Evolutionary conservation across 2,113 vertebrate genomes (phyloP), one percentile per base, ranked within the genome.

Genomic region (Strix uralensis): DNA sequence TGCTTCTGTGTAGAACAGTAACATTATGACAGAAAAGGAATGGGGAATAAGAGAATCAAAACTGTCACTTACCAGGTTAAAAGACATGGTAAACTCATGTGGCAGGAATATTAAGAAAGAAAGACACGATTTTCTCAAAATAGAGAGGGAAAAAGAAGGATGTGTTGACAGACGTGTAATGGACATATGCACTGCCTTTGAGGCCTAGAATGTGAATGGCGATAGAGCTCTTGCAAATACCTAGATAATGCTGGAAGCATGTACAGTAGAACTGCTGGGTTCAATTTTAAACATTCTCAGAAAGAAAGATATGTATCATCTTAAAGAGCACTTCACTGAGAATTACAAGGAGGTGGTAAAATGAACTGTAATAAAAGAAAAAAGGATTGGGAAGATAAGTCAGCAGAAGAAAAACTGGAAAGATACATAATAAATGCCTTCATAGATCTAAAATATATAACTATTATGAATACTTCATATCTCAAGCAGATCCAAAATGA

Each of bases 71-170:
- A 32, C 25, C 0, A 0, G 13, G 21, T 66, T 79, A 78, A 81
- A 90, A 70, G 15, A 12, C 5, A 32, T 0, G 0, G 4, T 40
- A 73, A 84, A 55, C 10, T 63, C 15, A 15, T 23, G 13, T 36
- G 6, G 8, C 46, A 61, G 30, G 7, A 79, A 34, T 54, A 62
- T 52, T 79, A 47, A 54, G 27, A 72, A 74, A 52, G 20, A n/a
- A 11, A 72, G 19, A 4, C 7, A 58, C 3, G 1, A 3, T 78
- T 70, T 81, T 5, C 27, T 70, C 59, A 70, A 78, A 77, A 32
- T 5, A 59, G 29, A 15, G 5, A 2, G 10, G 8, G 5, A 1
- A 6, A 12, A 11, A 6, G 14, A 11, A 1, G 3, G 3, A 18
- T 1, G 4, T 0, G 7, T 55, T 92, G 15, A 36, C 5, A 47